Conservation (phyloP, 2,797 vertebrate species). For the Euphonia xanthogaster region DNA sequence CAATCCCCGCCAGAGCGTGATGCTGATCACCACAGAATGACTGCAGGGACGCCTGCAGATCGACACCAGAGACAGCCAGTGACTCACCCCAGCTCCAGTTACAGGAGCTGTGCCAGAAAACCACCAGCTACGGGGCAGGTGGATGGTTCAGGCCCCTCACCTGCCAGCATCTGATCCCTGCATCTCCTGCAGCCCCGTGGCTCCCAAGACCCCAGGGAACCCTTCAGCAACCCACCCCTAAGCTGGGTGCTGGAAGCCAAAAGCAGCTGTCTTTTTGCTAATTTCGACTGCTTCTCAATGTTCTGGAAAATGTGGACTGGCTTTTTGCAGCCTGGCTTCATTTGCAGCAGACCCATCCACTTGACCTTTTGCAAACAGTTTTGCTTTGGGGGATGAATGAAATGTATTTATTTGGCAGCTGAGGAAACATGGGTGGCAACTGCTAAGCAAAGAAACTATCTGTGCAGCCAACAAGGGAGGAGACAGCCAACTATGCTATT, state of each 20-base stretch:
- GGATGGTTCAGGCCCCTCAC: neutral
- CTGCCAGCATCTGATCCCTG: neutral
- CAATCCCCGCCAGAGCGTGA: accelerated
- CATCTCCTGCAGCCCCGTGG: neutral
- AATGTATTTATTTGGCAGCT: conserved; percentile 1
- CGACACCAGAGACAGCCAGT: neutral
- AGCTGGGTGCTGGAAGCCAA: neutral
- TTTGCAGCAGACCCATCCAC: neutral
- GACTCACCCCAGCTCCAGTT: neutral
- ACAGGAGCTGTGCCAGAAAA: neutral
- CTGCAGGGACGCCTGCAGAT: neutral
- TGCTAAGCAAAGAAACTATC: conserved; percentile 15
- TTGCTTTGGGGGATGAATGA: neutral
- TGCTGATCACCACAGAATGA: neutral
- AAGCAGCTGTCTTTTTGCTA: neutral
- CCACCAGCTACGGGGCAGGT: accelerated
- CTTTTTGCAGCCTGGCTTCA: neutral
- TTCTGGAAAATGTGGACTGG: neutral
- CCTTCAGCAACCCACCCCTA: neutral
- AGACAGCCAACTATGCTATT: neutral
- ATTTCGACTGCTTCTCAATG: neutral
- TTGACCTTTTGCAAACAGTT: conserved; percentile 15
- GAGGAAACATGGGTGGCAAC: neutral
- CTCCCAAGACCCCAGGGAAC: neutral
- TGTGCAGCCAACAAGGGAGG: neutral